Base-by-base conservation (phyloP, 2,113 vertebrate genomes). In the Platycercus adscitus region DNA sequence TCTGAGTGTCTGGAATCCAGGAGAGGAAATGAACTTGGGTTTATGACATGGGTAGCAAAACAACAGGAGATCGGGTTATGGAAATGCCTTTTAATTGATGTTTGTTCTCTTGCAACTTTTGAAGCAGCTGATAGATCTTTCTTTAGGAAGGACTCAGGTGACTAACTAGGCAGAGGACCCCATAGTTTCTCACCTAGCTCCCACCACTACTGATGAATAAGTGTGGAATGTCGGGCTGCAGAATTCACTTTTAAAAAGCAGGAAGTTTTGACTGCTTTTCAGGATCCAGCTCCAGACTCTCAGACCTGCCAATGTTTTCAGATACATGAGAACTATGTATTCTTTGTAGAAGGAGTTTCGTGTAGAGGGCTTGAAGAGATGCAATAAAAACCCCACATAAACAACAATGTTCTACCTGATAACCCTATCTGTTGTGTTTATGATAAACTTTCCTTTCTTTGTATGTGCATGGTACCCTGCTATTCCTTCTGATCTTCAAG, bases 11-110 rank as follows among this genome's bases (percentile, higher is more conserved):
- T 96, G 94, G 55, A 37, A 91, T 87, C 52, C 70, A 91, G 70
- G 41, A 93, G 70, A 95, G 94, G 92, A 90, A 91, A 96, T 93
- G 55, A 88, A 93, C 49, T 66, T 86, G 68, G 29, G 50, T 85
- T 80, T 93, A 91, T 69, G 66, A 81, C 61, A 94, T 39, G 29
- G 41, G 76, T 44, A 82, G 91, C 44, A 86, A 96, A 91, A 93
- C 63, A 93, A 91, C 25, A 4, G 84, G 69, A 94, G 82, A 58
- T 66, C 12, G 6, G 53, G 41, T 58, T 68, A 65, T 82, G 82
- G 81, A 91, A 91, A 90, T 90, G 55, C 33, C 69, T 96, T 92
- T 94, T 86, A 91, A 85, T 39, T 44, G 68, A 26, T 71, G 23
- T 58, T 83, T 95, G 66, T 58, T 81, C 35, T 76, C 35, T 55